Evolutionary conservation across 64 coral and sea anemone species (phyloP).

Genomic region (Stichodactyla mertensii): DNA sequence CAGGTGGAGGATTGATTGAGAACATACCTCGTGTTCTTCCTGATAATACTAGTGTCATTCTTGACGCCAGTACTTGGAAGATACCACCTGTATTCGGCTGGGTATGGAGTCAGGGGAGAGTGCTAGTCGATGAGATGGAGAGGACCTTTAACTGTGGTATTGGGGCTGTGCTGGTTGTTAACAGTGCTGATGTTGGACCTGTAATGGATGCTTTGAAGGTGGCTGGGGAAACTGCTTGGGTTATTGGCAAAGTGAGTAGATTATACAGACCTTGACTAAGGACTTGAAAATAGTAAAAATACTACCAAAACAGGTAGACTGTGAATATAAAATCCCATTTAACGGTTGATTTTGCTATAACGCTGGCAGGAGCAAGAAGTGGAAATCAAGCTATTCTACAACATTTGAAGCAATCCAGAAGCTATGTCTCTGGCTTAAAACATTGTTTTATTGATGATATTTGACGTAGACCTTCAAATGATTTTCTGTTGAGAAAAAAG

Average conservation of each 20-base stretch:
- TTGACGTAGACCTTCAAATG: too few relatives aligned
- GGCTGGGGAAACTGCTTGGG: slow-evolving; percentile 54
- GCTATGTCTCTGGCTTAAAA: too few relatives aligned
- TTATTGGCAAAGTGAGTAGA: slow-evolving; percentile 61
- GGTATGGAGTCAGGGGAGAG: slow-evolving; percentile 68
- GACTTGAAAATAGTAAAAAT: too few relatives aligned
- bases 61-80: slow-evolving; percentile 74
- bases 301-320: too few relatives aligned
- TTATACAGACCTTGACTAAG: too few relatives aligned
- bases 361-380: too few relatives aligned
- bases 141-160: slow-evolving; percentile 89
- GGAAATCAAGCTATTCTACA: too few relatives aligned
- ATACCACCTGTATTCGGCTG: slow-evolving; percentile 83
- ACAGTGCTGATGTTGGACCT: slow-evolving; percentile 12
- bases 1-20: slow-evolving; percentile 78
- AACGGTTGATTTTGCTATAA: too few relatives aligned
- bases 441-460: too few relatives aligned
- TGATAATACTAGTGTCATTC: slow-evolving; percentile 29
- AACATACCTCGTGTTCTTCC: slow-evolving; percentile 87
- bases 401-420: too few relatives aligned
- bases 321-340: too few relatives aligned
- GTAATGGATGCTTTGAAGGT: slow-evolving; percentile 53
- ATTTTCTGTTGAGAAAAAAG: too few relatives aligned
- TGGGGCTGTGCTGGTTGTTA: slow-evolving; percentile 60
- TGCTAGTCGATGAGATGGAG: slow-evolving; percentile 51